A percentile compares a stretch with the other conserved stretches of the same genome.
Evolutionary conservation across 2,113 vertebrate species (phyloP).

Genomic region (Rostratula benghalensis): DNA sequence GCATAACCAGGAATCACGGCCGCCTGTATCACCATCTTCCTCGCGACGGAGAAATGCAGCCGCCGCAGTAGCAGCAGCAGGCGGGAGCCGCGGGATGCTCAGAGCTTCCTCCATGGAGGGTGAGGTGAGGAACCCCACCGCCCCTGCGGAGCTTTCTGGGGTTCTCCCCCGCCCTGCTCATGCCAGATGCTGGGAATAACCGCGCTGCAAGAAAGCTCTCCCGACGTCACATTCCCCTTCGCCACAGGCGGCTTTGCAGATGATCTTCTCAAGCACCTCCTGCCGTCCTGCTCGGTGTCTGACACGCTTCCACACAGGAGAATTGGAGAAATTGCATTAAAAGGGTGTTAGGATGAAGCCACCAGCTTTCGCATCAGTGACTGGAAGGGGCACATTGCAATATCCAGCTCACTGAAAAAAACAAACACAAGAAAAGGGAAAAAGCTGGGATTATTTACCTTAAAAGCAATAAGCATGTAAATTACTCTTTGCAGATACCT

Average conservation of each 20-base stretch:
- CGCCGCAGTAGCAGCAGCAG: neutral
- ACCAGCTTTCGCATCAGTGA: fast-evolving
- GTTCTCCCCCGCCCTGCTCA: neutral
- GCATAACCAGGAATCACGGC: neutral
- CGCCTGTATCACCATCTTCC: neutral
- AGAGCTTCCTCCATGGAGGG: neutral
- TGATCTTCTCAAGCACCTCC: neutral
- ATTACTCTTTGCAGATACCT: neutral
- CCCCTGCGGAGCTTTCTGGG: neutral
- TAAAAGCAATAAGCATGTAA: neutral
- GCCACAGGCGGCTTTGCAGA: fast-evolving
- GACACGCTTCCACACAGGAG: neutral
- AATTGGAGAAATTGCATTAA: neutral
- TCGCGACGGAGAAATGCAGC: neutral
- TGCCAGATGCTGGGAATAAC: neutral
- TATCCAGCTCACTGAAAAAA: neutral
- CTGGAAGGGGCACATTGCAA: neutral
- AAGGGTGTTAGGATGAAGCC: neutral
- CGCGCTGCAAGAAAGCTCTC: neutral
- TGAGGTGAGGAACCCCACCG: fast-evolving
- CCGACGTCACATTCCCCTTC: neutral
- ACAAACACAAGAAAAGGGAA: too few species aligned
- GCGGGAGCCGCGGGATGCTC: neutral
- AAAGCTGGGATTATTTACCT: neutral
- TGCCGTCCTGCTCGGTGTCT: neutral